A percentile compares a stretch with the other conserved stretches of the same genome.
phyloP scores from a whole-genome alignment of 2,797 vertebrate species.

The Gadopsis marmoratus region DNA sequence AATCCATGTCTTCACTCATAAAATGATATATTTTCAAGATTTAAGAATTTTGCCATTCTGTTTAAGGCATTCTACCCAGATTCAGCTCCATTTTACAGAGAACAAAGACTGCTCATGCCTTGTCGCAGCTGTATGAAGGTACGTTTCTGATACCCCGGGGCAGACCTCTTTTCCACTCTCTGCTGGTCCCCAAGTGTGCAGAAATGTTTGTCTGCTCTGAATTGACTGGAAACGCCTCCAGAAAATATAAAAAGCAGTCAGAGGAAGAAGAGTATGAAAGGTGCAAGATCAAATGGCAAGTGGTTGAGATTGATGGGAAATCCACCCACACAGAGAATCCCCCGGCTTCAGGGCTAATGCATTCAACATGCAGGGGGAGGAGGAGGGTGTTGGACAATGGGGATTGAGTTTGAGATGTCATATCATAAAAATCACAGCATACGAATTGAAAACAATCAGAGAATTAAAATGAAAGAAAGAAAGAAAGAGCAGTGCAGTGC shows the following conservation, averaged over 20 bases:
- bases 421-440: slow-evolving; percentile 22
- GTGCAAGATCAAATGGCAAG: slow-evolving; percentile 60
- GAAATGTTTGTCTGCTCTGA: slow-evolving; percentile 40
- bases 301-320: slow-evolving; percentile 54
- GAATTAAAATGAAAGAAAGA: neutral
- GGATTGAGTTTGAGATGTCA: neutral
- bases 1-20: neutral
- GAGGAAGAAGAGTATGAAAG: slow-evolving; percentile 37
- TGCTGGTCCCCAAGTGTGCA: neutral
- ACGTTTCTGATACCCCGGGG: neutral
- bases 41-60: neutral
- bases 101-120: neutral
- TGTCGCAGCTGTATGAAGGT: neutral
- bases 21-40: neutral
- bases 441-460: slow-evolving; percentile 2
- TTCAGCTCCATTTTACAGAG: neutral
- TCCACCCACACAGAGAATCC: slow-evolving; percentile 28
- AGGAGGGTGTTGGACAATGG: neutral
- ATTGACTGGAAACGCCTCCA: slow-evolving; percentile 42
- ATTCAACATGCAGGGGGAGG: slow-evolving; percentile 11
- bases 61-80: neutral
- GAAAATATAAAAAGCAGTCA: slow-evolving; percentile 24
- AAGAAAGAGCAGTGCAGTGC: neutral
- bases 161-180: neutral
- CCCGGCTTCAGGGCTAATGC: slow-evolving; percentile 46